Evolutionary conservation across 2,797 vertebrate species (phyloP).

Genomic region (Myoxocephalus aenaeus): DNA sequence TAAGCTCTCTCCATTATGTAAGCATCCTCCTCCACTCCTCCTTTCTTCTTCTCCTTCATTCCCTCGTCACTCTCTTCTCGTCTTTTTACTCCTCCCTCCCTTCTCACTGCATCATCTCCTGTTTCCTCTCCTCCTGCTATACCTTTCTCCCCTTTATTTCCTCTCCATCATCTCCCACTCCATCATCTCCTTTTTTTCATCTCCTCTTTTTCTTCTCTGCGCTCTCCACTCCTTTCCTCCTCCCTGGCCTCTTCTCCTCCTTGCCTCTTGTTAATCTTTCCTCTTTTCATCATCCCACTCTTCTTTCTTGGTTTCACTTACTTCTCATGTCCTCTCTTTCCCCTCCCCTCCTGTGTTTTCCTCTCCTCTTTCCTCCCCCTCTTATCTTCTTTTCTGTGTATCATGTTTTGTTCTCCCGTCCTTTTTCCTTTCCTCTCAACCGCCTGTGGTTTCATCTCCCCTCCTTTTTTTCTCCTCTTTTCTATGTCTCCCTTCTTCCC

Average conservation of each 20-base stretch:
- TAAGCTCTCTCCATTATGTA: slow-evolving; percentile 40
- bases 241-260: too few species aligned
- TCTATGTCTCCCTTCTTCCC: too few species aligned
- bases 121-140: background rate
- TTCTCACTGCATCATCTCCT: background rate
- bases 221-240: too few species aligned
- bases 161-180: background rate
- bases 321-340: background rate
- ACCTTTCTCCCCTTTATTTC: background rate
- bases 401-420: too few species aligned
- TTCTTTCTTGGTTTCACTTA: too few species aligned
- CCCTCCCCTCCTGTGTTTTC: too few species aligned
- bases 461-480: background rate
- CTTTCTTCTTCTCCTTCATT: background rate
- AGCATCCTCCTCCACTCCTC: slow-evolving; percentile 26
- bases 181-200: background rate
- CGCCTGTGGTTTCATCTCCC: too few species aligned
- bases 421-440: too few species aligned
- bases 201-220: background rate
- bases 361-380: too few species aligned
- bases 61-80: background rate
- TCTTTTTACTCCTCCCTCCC: background rate
- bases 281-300: background rate
- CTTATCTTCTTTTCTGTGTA: too few species aligned
- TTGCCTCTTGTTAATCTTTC: background rate